Evolutionary conservation across 2,113 vertebrate genomes (phyloP).

Genomic region (Hipposideros armiger): DNA sequence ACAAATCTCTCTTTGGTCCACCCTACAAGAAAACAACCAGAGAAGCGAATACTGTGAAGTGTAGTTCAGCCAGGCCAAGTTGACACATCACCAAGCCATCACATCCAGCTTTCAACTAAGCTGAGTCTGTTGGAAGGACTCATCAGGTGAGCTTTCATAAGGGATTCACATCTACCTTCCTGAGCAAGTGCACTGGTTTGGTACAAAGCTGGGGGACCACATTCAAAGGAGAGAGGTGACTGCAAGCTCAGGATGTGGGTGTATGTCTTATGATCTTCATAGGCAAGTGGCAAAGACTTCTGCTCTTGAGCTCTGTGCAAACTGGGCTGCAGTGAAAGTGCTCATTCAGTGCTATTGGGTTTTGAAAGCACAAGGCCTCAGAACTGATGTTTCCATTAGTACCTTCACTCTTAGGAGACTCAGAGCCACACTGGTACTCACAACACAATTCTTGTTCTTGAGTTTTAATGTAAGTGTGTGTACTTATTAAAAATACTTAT

Average conservation of each 20-base stretch:
- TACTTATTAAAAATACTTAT: slow-evolving; percentile 38
- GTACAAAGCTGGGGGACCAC: neutral
- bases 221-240: neutral
- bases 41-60: neutral
- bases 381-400: neutral
- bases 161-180: neutral
- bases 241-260: neutral
- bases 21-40: fast-evolving
- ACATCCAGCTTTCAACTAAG: neutral
- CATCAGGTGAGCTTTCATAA: neutral
- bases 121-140: neutral
- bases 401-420: neutral
- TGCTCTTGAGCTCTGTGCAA: neutral
- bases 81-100: neutral
- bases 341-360: neutral
- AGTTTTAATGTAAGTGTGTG: neutral
- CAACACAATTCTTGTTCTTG: neutral
- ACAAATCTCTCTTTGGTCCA: neutral
- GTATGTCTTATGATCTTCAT: neutral
- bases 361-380: slow-evolving; percentile 41
- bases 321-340: neutral
- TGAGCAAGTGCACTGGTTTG: neutral
- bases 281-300: neutral
- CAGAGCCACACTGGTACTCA: neutral
- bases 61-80: neutral